phyloP scores from a whole-genome alignment of 2,797 vertebrate genomes.

The Acanthurus lineatus region DNA sequence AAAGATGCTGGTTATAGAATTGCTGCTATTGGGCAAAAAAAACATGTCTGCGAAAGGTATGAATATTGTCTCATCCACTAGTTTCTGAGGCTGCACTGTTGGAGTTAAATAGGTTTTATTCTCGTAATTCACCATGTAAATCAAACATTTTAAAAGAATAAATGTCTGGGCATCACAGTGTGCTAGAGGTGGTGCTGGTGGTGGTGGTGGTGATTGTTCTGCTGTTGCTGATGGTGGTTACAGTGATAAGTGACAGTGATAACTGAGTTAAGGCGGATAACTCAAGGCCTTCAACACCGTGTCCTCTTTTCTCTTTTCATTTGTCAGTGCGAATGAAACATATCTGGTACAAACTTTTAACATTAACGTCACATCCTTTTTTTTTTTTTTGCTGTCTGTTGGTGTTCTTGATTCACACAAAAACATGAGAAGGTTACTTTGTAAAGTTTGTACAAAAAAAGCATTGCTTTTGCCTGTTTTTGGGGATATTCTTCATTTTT shows the following conservation, averaged over 20 bases:
- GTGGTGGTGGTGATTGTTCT: neutral
- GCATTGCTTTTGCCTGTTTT: slow-evolving; percentile 31
- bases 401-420: slow-evolving; percentile 46
- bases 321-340: slow-evolving; percentile 29
- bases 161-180: neutral
- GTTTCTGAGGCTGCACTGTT: slow-evolving; percentile 2
- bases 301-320: slow-evolving; percentile 29
- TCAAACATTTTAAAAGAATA: neutral
- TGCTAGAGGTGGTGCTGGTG: neutral
- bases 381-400: slow-evolving; percentile 45
- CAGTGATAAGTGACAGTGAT: slow-evolving; percentile 7
- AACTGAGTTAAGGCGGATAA: neutral
- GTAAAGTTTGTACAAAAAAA: slow-evolving; percentile 45
- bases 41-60: slow-evolving; percentile 14
- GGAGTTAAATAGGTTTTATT: slow-evolving; percentile 8
- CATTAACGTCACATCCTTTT: slow-evolving; percentile 28
- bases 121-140: neutral
- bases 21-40: slow-evolving; percentile 16
- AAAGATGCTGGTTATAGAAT: neutral
- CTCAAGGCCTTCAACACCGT: slow-evolving; percentile 51
- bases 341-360: slow-evolving; percentile 63
- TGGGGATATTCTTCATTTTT: slow-evolving; percentile 47
- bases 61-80: slow-evolving; percentile 6
- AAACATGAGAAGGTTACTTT: slow-evolving; percentile 34
- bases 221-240: no score